phyloP scores from a whole-genome alignment of 2,113 vertebrate species.

The Condylura cristata region DNA sequence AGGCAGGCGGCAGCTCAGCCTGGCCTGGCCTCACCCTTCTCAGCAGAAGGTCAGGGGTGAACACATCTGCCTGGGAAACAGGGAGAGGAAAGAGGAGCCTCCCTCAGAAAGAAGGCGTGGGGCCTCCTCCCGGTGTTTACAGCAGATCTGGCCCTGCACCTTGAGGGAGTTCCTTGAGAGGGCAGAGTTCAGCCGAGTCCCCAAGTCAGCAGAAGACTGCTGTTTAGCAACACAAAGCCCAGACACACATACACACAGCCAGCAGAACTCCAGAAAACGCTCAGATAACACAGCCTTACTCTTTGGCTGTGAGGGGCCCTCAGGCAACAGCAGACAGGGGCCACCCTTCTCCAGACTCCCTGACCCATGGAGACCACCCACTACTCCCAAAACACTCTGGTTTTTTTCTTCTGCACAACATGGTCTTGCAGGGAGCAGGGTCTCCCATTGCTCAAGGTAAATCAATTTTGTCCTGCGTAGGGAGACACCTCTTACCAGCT shows the following conservation, averaged over 20 bases:
- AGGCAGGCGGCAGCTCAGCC: background rate
- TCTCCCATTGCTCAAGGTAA: background rate
- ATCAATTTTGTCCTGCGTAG: background rate
- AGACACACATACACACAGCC: background rate
- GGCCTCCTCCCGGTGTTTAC: conserved; percentile 61
- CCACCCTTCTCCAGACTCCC: background rate
- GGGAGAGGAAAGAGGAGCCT: conserved; percentile 16
- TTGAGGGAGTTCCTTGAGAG: conserved; percentile 71
- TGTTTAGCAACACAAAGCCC: conserved; percentile 62
- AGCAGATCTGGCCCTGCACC: conserved; percentile 38
- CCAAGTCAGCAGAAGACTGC: conserved; percentile 36
- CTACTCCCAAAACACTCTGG: background rate
- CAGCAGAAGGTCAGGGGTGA: conserved; percentile 23
- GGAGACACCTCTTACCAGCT: background rate
- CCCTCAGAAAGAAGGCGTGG: background rate
- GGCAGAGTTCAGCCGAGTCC: conserved; percentile 72
- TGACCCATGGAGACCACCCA: background rate
- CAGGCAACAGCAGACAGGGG: background rate
- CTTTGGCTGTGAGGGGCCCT: background rate
- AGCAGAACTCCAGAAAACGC: background rate
- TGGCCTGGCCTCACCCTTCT: background rate
- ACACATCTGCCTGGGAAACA: conserved; percentile 17
- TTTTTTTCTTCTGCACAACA: background rate
- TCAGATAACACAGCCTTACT: background rate
- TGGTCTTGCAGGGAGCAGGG: background rate